Evolutionary conservation across 2,888 invertebrate genomes (phyloP), one percentile per base, ranked within the genome.

Genomic region (Sesia apiformis): DNA sequence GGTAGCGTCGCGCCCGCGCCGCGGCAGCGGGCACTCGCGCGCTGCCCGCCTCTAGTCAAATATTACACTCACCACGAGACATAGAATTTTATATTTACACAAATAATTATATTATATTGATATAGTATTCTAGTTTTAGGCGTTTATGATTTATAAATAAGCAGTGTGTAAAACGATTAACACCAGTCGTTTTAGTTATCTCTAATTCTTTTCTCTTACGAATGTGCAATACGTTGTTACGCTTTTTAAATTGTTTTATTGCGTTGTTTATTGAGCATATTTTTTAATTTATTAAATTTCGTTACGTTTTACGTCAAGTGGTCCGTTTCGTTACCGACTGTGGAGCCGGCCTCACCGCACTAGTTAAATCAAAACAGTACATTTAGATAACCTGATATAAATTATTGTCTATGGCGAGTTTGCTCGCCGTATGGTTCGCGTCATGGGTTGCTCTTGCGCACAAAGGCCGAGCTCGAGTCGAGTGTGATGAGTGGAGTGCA

Each of bases 31-130:
- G 50, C 50, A 50, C 50, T 38, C 50, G 50, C 64, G 61, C 63
- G 67, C 59, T 58, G 64, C 62, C 64, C 80, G 81, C 81, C 84
- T 83, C 89, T 90, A 90, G 90, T 90, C 89, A 90, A 90, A 90
- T 90, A 84, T 90, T 87, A 82, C 83, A 82, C 79, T 81, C 82
- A 77, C 76, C 75, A 79, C 82, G 81, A 81, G 74, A 90, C 84
- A 89, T 90, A 90, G 89, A 87, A 81, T 84, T 87, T 86, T 89
- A 90, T 90, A 91, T 90, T 90, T 90, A 90, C 86, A 90, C 85
- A 89, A 84, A 90, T 84, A 85, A 85, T 84, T 84, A 84, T 80
- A 85, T 88, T 90, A 88, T 89, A 90, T 85, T 83, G 78, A 88
- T 86, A 87, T 87, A 88, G 84, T 90, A 88, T 88, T 88, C 86